Evolutionary conservation across 2,113 vertebrate species (phyloP).

Genomic region (Hippocampus abdominalis): DNA sequence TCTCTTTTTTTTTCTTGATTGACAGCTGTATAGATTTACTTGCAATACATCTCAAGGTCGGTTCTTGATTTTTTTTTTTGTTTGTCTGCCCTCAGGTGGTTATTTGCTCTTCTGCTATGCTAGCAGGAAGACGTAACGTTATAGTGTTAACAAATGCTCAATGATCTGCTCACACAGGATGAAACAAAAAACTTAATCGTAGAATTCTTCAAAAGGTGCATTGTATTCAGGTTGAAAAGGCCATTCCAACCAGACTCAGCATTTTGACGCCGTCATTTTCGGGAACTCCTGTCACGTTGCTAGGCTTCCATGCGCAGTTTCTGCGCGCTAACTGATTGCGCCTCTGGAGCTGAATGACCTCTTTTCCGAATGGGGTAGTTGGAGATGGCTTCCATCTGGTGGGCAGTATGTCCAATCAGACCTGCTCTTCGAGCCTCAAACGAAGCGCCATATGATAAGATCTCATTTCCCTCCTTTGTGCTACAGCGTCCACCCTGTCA

Average conservation of each 20-base stretch:
- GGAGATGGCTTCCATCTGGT: neutral
- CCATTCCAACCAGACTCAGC: too few species aligned
- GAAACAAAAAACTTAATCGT: too few species aligned
- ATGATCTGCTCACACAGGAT: too few species aligned
- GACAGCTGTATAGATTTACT: neutral
- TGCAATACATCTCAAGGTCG: neutral
- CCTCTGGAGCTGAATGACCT: slow-evolving; percentile 83
- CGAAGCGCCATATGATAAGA: neutral
- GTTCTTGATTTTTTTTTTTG: neutral
- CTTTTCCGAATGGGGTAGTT: neutral
- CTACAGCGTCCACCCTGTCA: slow-evolving; percentile 12
- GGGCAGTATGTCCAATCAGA: slow-evolving; percentile 24
- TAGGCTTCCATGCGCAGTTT: slow-evolving; percentile 86
- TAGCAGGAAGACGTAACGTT: neutral
- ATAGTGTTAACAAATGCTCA: too few species aligned
- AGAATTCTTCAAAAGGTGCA: too few species aligned
- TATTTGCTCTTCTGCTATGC: too few species aligned
- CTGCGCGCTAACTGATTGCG: slow-evolving; percentile 98
- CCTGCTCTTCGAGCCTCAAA: slow-evolving; percentile 29
- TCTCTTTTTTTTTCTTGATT: neutral
- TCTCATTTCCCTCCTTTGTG: neutral
- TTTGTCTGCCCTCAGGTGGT: neutral
- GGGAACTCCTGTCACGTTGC: slow-evolving; percentile 57
- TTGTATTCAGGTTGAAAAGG: too few species aligned
- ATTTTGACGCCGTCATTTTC: slow-evolving; percentile 2